Evolutionary conservation across 2,113 vertebrate species (phyloP), one percentile per base, ranked within the genome.

Genomic region (Tichodroma muraria): DNA sequence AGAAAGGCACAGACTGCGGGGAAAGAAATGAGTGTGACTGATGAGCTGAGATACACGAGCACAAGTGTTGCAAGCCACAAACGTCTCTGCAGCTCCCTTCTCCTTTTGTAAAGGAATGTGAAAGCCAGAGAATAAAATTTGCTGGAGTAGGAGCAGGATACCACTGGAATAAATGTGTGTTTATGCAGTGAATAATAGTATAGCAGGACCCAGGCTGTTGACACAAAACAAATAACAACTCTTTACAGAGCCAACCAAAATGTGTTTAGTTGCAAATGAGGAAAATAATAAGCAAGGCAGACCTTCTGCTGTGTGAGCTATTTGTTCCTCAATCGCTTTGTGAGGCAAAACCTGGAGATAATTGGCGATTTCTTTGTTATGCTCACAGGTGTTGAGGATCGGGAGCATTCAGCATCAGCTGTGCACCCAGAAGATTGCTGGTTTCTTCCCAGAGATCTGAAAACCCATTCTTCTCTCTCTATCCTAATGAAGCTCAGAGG

Each of bases 351-450:
- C 25, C 42, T 52, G 52, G 60, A 86, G 86, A 59, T 94, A 93
- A 94, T 90, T 81, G 84, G 88, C 56, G 85, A 84, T 96, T 96
- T 80, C 83, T 93, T 75, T 80, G 35, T 79, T 73, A 16, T 90
- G 19, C 63, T 73, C 52, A 22, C 76, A 98, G 98, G 94, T 98
- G 76, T 90, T 98, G 95, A 97, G 97, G 90, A 96, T 91, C 42
- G 93, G 96, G 97, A 97, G 97, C 92, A 89, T 97, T 91, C 96
- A 96, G 33, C 95, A 97, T 91, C 97, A 97, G 89, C 94, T 98
- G n/a, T 54, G 95, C 81, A 95, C 98, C 87, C 96, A 97, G 65
- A 97, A 97, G 72, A 94, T 96, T 82, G 89, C 96, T 59, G 97
- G 94, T 61, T 83, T 96, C 45, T 93, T 98, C 89, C 96, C 97